Conservation (phyloP, 2,113 vertebrate genomes). For the Calonectris borealis region DNA sequence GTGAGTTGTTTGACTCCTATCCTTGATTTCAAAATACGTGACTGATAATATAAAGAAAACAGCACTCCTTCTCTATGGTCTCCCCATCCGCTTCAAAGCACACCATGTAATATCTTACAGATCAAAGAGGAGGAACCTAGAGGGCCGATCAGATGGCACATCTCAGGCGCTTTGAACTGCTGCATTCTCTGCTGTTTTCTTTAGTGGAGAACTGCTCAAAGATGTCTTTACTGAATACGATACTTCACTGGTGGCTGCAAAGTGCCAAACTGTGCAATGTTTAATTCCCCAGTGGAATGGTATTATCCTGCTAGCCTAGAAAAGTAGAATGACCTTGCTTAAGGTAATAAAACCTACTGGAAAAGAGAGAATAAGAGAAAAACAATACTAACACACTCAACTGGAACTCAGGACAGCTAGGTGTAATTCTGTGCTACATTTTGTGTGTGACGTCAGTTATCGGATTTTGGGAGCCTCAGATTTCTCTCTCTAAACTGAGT, state of each 20-base stretch:
- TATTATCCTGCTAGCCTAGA: not conserved
- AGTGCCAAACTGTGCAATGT: not conserved
- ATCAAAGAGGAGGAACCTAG: not conserved
- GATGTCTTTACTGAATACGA: not conserved
- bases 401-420: not conserved
- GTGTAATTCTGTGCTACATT: not conserved
- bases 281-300: not conserved
- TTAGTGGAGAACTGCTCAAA: not conserved
- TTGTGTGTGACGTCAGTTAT: too few relatives aligned
- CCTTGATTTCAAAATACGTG: not conserved
- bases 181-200: not conserved
- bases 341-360: not conserved
- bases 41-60: not conserved
- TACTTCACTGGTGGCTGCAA: not conserved
- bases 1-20: not conserved
- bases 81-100: not conserved
- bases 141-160: not conserved
- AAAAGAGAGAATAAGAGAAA: not conserved
- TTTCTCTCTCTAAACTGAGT: not conserved
- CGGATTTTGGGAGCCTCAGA: not conserved
- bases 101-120: accelerated
- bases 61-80: not conserved
- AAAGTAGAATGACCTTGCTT: not conserved
- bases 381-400: not conserved
- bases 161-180: not conserved